phyloP scores from a whole-genome alignment of 2,113 vertebrate species.

The Microtus ochrogaster region DNA sequence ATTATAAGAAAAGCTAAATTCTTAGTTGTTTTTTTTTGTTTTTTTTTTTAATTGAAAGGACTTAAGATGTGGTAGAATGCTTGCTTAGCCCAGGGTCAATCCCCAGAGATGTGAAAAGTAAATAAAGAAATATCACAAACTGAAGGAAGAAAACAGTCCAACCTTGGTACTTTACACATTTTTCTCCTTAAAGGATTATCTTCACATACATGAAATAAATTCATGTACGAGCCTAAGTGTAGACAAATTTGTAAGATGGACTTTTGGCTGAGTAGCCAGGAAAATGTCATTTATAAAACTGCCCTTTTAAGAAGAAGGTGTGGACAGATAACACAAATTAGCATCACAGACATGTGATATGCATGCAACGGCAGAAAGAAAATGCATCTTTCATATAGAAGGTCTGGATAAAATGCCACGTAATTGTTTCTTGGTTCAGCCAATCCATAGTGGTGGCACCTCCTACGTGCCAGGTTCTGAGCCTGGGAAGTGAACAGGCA shows the following conservation, averaged over 20 bases:
- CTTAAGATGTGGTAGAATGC: background rate
- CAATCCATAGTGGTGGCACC: background rate
- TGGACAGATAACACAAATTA: conserved; percentile 20
- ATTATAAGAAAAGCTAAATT: conserved; percentile 45
- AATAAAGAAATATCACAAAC: background rate
- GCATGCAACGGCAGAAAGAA: conserved; percentile 43
- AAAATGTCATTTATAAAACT: conserved; percentile 21
- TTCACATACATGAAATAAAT: background rate
- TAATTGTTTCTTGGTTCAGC: conserved; percentile 31
- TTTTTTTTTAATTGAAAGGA: too few relatives aligned
- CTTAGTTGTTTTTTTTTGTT: background rate
- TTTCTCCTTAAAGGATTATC: background rate
- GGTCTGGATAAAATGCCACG: conserved; percentile 2
- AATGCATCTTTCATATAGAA: background rate
- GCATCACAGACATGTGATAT: conserved; percentile 18
- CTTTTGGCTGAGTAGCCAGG: background rate
- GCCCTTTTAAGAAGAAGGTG: conserved; percentile 21
- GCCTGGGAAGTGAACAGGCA: background rate
- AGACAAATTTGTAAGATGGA: background rate
- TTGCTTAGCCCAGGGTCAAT: background rate
- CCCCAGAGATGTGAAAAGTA: background rate
- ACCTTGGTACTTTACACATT: conserved; percentile 32
- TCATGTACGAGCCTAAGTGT: background rate
- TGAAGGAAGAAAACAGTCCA: background rate
- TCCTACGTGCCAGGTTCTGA: background rate